phyloP scores from a whole-genome alignment of 2,888 invertebrate species.

The Harpalus rufipes region DNA sequence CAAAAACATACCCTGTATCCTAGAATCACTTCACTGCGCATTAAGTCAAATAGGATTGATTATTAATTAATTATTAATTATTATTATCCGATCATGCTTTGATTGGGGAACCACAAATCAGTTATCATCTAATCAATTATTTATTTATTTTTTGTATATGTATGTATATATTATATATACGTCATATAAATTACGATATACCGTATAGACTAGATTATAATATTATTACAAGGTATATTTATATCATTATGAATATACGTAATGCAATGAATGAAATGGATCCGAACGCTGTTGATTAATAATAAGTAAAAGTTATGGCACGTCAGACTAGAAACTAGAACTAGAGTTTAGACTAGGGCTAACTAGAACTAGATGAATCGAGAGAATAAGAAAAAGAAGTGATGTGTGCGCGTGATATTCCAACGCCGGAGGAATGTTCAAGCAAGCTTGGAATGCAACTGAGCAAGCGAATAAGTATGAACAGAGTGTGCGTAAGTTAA shows the following conservation, averaged over 20 bases:
- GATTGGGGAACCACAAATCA: constrained; percentile 74
- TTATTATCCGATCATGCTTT: constrained; percentile 75
- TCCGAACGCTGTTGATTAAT: constrained; percentile 39
- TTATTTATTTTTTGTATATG: constrained; percentile 66
- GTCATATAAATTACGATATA: constrained; percentile 66
- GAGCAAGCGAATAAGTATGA: constrained; percentile 49
- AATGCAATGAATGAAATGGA: constrained; percentile 41
- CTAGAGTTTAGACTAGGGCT: constrained; percentile 50
- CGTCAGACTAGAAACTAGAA: constrained; percentile 55
- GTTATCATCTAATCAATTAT: constrained; percentile 68
- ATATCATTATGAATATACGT: constrained; percentile 56
- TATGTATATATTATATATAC: constrained; percentile 68
- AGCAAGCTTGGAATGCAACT: constrained; percentile 76
- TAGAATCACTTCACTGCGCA: constrained; percentile 88
- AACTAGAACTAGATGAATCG: constrained; percentile 18
- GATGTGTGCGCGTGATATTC: constrained; percentile 69
- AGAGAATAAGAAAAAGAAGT: constrained; percentile 27
- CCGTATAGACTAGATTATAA: constrained; percentile 64
- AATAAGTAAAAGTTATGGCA: constrained; percentile 38
- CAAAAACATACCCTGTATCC: constrained; percentile 97
- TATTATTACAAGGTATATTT: constrained; percentile 65
- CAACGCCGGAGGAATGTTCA: constrained; percentile 75
- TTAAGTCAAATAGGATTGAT: constrained; percentile 68
- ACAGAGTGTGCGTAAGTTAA: neutral
- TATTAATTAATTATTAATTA: constrained; percentile 71